These are phyloP conservation scores for Siniperca scherzeri DNA, from an alignment of 2,797 vertebrate genomes.

Conservation along the genomic window DNA sequence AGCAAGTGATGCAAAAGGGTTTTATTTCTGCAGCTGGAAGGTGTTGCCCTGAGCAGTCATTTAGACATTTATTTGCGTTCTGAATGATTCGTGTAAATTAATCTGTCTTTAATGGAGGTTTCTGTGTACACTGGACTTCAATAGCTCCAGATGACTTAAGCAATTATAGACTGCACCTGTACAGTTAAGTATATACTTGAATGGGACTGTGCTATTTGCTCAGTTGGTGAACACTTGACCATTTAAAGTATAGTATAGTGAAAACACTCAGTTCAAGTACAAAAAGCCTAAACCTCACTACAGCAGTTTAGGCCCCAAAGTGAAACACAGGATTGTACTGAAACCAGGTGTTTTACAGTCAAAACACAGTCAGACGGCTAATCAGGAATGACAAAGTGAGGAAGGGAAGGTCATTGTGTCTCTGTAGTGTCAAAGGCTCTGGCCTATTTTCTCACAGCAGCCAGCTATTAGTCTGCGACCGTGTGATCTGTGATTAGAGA, in stretches of 20 bases:
- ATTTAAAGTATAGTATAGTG: slow-evolving; percentile 1
- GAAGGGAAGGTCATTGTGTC: slow-evolving; percentile 62
- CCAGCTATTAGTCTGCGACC: slow-evolving; percentile 58
- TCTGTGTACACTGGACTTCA: slow-evolving; percentile 53
- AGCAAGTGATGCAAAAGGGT: not conserved
- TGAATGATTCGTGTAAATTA: slow-evolving; percentile 29
- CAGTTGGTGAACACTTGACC: slow-evolving; percentile 25
- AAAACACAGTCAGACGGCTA: slow-evolving; percentile 72
- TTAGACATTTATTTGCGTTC: slow-evolving; percentile 36
- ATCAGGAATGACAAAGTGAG: slow-evolving; percentile 63
- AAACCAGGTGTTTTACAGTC: slow-evolving; percentile 78
- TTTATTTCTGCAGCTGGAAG: not conserved
- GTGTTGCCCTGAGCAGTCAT: slow-evolving; percentile 9
- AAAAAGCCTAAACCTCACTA: slow-evolving; percentile 1
- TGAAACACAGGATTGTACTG: slow-evolving; percentile 11
- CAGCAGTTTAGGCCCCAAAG: slow-evolving; percentile 15
- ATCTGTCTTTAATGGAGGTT: slow-evolving; percentile 49
- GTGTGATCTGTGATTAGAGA: slow-evolving; percentile 73
- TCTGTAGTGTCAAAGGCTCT: slow-evolving; percentile 58
- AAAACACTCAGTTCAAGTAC: not conserved
- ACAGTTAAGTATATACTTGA: slow-evolving; percentile 30
- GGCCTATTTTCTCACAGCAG: slow-evolving; percentile 67
- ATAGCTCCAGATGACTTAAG: slow-evolving; percentile 34
- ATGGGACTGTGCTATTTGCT: slow-evolving; percentile 37
- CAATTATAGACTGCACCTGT: slow-evolving; percentile 54